These are phyloP conservation scores for Plotosus lineatus DNA, from an alignment of 2,113 vertebrate genomes.

Conservation along the genomic window DNA sequence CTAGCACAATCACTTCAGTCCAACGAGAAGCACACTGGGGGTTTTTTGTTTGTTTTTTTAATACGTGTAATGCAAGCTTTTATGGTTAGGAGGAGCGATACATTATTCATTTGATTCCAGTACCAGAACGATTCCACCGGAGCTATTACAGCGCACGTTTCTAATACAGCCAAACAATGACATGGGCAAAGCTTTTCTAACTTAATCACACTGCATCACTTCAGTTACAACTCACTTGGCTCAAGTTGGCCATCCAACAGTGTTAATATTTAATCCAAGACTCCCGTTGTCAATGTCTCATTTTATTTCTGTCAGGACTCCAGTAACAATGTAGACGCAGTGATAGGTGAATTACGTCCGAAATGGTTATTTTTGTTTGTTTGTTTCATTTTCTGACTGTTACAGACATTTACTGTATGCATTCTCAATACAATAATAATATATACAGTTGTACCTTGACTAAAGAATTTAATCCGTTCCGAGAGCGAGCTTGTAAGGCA, in stretches of 20 bases:
- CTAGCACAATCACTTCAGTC: constrained; percentile 6
- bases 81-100: neutral
- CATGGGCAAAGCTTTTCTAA: neutral
- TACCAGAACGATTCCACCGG: neutral
- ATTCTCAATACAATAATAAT: constrained; percentile 29
- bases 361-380: constrained; percentile 33
- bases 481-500: no score
- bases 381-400: constrained; percentile 39
- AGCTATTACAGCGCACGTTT: neutral
- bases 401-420: constrained; percentile 45
- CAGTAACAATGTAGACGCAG: constrained; percentile 26
- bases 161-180: constrained; percentile 4
- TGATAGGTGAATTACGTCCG: constrained; percentile 47
- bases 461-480: no score
- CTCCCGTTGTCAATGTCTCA: constrained; percentile 48
- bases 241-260: constrained; percentile 6
- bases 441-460: no score
- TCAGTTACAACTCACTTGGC: neutral
- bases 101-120: neutral
- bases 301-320: constrained; percentile 43
- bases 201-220: neutral
- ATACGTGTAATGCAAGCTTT: neutral
- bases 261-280: constrained; percentile 52
- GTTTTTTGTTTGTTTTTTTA: no score
- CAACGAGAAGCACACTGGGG: neutral